Evolutionary conservation across 2,888 invertebrate species (phyloP), one percentile per base, ranked within the genome.

Genomic region (Harpalus rubripes): DNA sequence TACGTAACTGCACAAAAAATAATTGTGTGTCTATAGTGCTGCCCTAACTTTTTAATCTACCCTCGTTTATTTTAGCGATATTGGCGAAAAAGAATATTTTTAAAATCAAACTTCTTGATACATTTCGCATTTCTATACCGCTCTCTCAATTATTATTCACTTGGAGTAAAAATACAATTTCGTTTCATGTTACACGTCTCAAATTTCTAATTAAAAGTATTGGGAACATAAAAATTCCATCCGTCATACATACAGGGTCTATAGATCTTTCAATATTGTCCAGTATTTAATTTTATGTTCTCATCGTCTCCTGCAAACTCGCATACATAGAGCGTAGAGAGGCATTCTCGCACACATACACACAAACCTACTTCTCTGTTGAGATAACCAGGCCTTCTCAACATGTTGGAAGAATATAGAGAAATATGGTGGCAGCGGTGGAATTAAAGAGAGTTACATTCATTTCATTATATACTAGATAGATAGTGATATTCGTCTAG

Each of bases 201-300:
- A 44, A 72, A 44, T 74, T 74, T 74, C 72, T 74, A 74, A 74
- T 74, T 74, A 74, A 74, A 74, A 44, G 16, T 44, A 44, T 39
- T 44, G 8, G 12, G 12, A 63, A 74, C 44, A 74, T 74, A 74
- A 74, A 68, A 74, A 74, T 74, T 74, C 68, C 68, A 68, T 68
- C 68, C 10, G 68, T 68, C 44, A 74, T 44, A 74, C 18, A 41
- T 16, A 74, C 44, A 44, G 18, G 41, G 15, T 44, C 44, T 41
- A 44, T 74, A 74, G 16, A 74, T 74, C 72, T 74, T 68, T 74
- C 44, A 74, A 44, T 74, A 74, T 74, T 74, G 72, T 74, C 72
- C 72, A 74, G 72, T 74, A 44, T 74, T 74, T 74, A 74, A 74
- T 74, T 74, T 74, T 74, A 74, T 74, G 72, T 41, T 16, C 41